Conservation (phyloP, 2,888 invertebrate species). For the Mesorhabditis spiculigera region DNA sequence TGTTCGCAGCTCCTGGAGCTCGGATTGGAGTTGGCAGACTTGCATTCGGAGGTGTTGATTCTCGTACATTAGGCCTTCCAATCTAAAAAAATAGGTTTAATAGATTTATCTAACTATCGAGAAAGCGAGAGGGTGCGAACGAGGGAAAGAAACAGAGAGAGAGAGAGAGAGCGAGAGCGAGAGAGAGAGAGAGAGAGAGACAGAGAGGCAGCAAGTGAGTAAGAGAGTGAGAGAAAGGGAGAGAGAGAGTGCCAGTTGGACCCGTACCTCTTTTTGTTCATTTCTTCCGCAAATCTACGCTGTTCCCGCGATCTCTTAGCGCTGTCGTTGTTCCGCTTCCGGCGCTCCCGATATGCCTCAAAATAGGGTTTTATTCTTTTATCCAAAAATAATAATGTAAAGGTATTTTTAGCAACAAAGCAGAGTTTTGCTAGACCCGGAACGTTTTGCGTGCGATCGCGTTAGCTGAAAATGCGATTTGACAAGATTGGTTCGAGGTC, state of each 20-base stretch:
- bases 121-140: no score
- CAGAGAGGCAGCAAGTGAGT: neutral
- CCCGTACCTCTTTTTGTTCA: neutral
- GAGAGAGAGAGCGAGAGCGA: no score
- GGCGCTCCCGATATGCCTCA: neutral
- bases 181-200: neutral
- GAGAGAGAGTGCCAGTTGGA: neutral
- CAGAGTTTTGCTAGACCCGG: no score
- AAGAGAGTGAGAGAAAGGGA: neutral
- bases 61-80: slow-evolving; percentile 2
- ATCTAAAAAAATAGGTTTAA: neutral
- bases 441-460: no score
- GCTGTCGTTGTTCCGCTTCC: slow-evolving; percentile 1
- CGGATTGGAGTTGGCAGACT: neutral
- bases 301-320: neutral
- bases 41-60: slow-evolving; percentile 2
- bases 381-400: no score
- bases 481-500: no score
- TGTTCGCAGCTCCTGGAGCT: neutral
- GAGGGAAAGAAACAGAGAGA: neutral
- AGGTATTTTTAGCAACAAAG: no score
- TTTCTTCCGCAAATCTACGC: neutral
- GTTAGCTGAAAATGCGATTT: no score
- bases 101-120: neutral
- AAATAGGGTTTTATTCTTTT: neutral